Conservation (phyloP, 2,797 vertebrate species). For the Falco berigora region DNA sequence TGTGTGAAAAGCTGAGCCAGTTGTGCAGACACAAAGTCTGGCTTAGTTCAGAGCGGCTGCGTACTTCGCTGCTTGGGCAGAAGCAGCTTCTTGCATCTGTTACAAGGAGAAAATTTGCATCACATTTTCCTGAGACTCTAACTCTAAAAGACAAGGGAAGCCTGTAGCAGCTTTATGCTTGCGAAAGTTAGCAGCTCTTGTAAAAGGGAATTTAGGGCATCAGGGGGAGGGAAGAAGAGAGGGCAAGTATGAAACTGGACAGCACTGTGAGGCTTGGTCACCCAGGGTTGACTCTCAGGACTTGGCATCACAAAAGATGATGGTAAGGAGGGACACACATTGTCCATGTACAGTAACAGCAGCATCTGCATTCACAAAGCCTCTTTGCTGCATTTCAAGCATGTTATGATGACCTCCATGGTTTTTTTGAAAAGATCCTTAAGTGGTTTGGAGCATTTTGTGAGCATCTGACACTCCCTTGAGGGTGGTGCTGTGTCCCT, state of each 20-base stretch:
- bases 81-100: not conserved
- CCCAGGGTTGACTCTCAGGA: not conserved
- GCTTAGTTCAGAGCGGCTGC: not conserved
- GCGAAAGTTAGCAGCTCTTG: not conserved
- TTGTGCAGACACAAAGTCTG: not conserved
- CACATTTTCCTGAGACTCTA: not conserved
- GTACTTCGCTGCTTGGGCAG: not conserved
- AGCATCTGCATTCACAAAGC: not conserved
- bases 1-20: slow-evolving; percentile 38
- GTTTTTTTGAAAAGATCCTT: not conserved
- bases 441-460: not conserved
- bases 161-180: not conserved
- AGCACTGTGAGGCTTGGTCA: not conserved
- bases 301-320: not conserved
- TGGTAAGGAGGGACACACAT: not conserved
- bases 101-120: not conserved
- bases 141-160: not conserved
- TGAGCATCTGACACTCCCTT: not conserved
- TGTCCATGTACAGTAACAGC: not conserved
- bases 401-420: not conserved
- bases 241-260: not conserved
- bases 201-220: not conserved
- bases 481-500: not conserved
- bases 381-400: not conserved
- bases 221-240: not conserved